These are phyloP conservation scores for Ormia ochracea DNA, from an alignment of 2,888 invertebrate species.

Conservation along the genomic window DNA sequence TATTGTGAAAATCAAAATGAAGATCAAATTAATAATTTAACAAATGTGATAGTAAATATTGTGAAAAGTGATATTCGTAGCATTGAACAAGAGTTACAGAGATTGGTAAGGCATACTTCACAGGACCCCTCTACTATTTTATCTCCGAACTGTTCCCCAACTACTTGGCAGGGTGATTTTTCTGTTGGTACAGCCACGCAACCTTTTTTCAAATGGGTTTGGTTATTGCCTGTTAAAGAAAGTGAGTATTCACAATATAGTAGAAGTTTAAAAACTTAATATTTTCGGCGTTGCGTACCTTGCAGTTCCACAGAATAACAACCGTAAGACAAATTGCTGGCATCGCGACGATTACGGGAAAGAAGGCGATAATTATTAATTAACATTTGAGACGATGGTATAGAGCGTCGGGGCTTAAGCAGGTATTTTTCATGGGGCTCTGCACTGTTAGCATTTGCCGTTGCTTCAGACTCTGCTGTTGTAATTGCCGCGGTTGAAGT, in stretches of 20 bases:
- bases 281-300: constrained; percentile 30
- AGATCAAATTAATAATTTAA: constrained; percentile 21
- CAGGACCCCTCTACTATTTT: constrained; percentile 58
- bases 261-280: neutral
- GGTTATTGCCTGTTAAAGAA: constrained; percentile 15
- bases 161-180: constrained; percentile 55
- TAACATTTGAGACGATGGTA: constrained; percentile 58
- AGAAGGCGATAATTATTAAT: constrained; percentile 67
- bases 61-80: constrained; percentile 63
- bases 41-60: constrained; percentile 49
- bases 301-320: constrained; percentile 67
- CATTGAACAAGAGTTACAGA: constrained; percentile 68
- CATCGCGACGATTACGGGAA: constrained; percentile 51
- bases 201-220: constrained; percentile 63
- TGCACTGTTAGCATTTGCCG: neutral
- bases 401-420: neutral
- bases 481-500: neutral
- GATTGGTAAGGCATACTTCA: constrained; percentile 64
- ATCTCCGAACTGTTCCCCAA: constrained; percentile 12
- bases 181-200: constrained; percentile 65
- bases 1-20: neutral
- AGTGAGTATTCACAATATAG: neutral
- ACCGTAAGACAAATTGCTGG: constrained; percentile 35
- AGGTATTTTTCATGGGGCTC: neutral
- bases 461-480: neutral